Base-by-base conservation (phyloP, 2,113 vertebrate species). In the Phainopepla nitens region DNA sequence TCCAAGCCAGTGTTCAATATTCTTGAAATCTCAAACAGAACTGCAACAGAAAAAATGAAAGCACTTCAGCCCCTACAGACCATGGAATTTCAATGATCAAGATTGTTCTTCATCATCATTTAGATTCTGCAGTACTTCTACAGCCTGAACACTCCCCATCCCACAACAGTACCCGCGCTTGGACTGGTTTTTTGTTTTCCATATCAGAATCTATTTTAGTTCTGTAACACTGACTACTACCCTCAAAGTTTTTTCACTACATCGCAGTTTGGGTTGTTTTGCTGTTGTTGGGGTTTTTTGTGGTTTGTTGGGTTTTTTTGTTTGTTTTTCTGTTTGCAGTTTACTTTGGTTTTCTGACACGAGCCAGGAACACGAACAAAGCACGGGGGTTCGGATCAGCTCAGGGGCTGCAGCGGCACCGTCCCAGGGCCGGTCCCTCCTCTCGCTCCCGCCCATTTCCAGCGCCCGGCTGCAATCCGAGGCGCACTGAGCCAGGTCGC, bases 1-100 rank as follows among this genome's bases (percentile, higher is more conserved):
- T 99, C 99, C 97, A 99, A 97, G 31, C 99, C 99, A 49, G 99
- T 99, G 96, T 99, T 99, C 60, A 99, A 96, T 97, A 99, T 98
- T 92, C 99, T 98, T 82, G 99, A 99, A 94, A 99, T 99, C 97
- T 99, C 99, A 83, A 99, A 98, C 27, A 99, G 97, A 91, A 99
- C 99, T 99, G 96, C 49, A 91, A 97, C 61, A 88, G 20, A 73
- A 78, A 61, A 89, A 79, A 39, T 9, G 0, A 72, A 75, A 53
- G 14, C 45, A 60, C 16, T 53, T 91, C 23, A 82, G 15, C 29
- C 19, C 31, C 39, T 42, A 57, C 15, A 65, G n/a, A 65, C 15
- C 5, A 51, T 5, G 13, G 84, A 25, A 83, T 35, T 36, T 54
- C 50, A 77, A 3, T 9, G 4, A 66, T 12, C 1, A 2, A 72